phyloP scores from a whole-genome alignment of 2,888 invertebrate species.

The Athetis lepigone region DNA sequence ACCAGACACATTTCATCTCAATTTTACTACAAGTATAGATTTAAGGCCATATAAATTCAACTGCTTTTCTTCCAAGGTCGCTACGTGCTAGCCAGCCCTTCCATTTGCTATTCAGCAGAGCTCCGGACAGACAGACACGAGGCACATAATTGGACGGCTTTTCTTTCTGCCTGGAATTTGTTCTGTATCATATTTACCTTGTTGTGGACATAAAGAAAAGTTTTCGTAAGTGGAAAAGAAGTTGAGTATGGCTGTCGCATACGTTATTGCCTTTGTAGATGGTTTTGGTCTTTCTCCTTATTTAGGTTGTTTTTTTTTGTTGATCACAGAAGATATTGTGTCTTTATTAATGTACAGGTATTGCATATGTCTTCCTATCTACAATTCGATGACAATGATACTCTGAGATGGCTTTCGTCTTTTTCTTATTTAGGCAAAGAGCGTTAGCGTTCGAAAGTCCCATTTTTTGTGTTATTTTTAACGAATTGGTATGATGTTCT shows the following conservation, averaged over 20 bases:
- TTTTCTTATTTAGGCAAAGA: no score
- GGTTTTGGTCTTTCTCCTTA: not conserved
- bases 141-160: conserved; percentile 49
- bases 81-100: conserved; percentile 42
- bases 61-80: conserved; percentile 37
- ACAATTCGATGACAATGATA: no score
- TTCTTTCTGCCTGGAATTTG: conserved; percentile 12
- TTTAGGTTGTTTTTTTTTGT: not conserved
- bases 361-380: no score
- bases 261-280: not conserved
- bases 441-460: no score
- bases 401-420: no score
- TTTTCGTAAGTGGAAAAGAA: conserved; percentile 18
- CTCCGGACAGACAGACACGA: conserved; percentile 40
- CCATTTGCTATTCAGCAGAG: conserved; percentile 49
- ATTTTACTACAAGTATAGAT: not conserved
- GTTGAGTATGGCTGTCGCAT: conserved; percentile 1
- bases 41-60: conserved; percentile 3
- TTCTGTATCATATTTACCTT: conserved; percentile 50
- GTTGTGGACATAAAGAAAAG: conserved; percentile 29
- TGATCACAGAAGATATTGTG: not conserved
- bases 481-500: no score
- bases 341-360: not conserved
- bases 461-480: no score
- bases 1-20: not conserved